Conservation (phyloP, 2,888 invertebrate species). For the Rugalucina vietnamica region DNA sequence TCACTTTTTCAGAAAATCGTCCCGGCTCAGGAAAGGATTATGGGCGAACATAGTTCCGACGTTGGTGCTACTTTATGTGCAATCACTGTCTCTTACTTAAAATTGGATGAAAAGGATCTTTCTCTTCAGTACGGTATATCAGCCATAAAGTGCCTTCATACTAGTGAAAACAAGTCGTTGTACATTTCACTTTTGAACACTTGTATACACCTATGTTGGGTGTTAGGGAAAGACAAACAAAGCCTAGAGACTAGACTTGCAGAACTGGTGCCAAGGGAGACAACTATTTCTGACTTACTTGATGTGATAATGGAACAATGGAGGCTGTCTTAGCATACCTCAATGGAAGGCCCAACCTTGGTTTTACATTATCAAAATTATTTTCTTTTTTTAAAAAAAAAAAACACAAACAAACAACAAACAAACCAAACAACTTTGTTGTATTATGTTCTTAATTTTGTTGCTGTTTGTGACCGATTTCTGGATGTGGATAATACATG, state of each 20-base stretch:
- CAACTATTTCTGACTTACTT: background rate
- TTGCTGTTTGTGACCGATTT: too few species aligned
- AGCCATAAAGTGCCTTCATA: constrained; percentile 74
- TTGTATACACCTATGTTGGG: constrained; percentile 81
- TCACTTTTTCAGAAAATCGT: constrained; percentile 79
- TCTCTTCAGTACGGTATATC: constrained; percentile 80
- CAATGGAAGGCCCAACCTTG: too few species aligned
- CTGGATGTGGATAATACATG: too few species aligned
- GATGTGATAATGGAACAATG: background rate
- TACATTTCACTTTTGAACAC: constrained; percentile 79
- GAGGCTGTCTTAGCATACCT: too few species aligned
- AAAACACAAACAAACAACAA: too few species aligned
- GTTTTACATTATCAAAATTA: too few species aligned
- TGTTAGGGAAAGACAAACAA: constrained; percentile 80
- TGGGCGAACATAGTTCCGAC: constrained; percentile 74
- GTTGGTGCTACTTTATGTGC: constrained; percentile 80
- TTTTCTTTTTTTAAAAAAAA: too few species aligned
- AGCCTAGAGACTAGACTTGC: constrained; percentile 70
- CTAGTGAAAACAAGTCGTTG: constrained; percentile 70
- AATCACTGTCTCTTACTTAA: constrained; percentile 77
- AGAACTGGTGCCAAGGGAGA: background rate
- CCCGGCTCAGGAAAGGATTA: constrained; percentile 81
- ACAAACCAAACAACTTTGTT: too few species aligned
- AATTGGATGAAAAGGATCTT: constrained; percentile 73
- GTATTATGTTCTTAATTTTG: too few species aligned